Evolutionary conservation across 2,888 invertebrate species (phyloP), one percentile per base, ranked within the genome.

Genomic region (Drosophila kambysellisi): DNA sequence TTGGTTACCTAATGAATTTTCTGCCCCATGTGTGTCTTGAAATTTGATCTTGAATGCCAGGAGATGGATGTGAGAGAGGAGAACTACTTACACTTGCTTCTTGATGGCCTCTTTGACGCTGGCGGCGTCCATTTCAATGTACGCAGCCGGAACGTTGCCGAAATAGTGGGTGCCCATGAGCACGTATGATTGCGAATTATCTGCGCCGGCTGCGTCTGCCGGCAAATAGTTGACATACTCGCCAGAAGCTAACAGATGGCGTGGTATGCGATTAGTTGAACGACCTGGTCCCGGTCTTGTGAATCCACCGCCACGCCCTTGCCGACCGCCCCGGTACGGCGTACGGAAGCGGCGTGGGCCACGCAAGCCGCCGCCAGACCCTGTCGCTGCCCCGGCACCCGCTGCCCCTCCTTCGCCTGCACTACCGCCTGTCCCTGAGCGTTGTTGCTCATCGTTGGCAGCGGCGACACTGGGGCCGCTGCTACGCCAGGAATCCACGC

Each of bases 81-180:
- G 25, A 12, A 37, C 12, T 77, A 95, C 96, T 96, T 94, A 98
- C 98, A 98, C 97, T 94, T 98, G 98, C 91, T 97, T 97, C 93
- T 96, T 96, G 80, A 98, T 96, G 81, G 96, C 95, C 75, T 97
- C 97, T 93, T 97, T 97, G 15, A 98, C 94, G 72, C 96, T 96
- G 6, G 94, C 76, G 53, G 93, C 90, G 81, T 93, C 93, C 92
- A 93, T 91, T 89, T 92, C 93, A 73, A 93, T 92, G 72, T 91
- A 92, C 65, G 92, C 88, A 68, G 92, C 89, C 61, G 93, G 92
- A 66, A 93, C 91, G 53, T 93, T 91, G 71, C 92, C 93, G 82
- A 92, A 93, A 74, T 93, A 93, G 74, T 93, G 93, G 30, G 93
- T 93, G 76, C 93, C 93, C 93, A 93, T 92, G 66, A 92, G 91